Evolutionary conservation across 2,888 invertebrate genomes (phyloP), one percentile per base, ranked within the genome.

Genomic region (Leptogaster cylindrica): DNA sequence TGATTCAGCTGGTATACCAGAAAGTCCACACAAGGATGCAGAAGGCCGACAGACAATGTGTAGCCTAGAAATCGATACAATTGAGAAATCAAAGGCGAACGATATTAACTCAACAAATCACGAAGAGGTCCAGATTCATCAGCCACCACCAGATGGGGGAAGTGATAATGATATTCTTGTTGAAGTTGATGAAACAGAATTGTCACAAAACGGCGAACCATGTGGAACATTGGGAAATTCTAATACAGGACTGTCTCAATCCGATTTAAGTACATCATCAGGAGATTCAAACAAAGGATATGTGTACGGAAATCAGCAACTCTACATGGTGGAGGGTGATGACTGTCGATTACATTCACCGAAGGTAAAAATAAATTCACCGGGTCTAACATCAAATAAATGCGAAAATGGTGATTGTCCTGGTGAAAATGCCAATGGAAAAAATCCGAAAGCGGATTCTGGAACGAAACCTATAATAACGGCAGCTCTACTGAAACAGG

Each of bases 161-260:
- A 68, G 71, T 1, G 74, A 72, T 31, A 65, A 70, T 27, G 66
- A 71, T 18, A 66, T 73, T 25, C 72, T 73, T 2, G 76, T 73
- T 39, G 76, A 76, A 51, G 75, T 74, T 18, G 77, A 76, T 41
- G 58, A 61, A 14, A n/a, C 50, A 55, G 67, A 25, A 64, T 68
- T 68, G 27, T 66, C 66, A 27, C 44, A 51, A 44, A 69, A 65
- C 46, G 67, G 25, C 6, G 31, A 61, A 31, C 51, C 33, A 18
- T 48, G 76, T 77, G 71, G 75, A 74, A 81, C 83, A 2, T 76
- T 85, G 61, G 85, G 86, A 0, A 79, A 85, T 63, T 85, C 86
- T 18, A 88, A 88, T 75, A 91, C 91, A 0, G 93, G 93, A 0
- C 83, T 93, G 2, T 90, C 92, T 3, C 92, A 92, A 75, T 93